These are phyloP conservation scores for Spialia ferax DNA, from an alignment of 2,888 invertebrate genomes.

Conservation along the genomic window DNA sequence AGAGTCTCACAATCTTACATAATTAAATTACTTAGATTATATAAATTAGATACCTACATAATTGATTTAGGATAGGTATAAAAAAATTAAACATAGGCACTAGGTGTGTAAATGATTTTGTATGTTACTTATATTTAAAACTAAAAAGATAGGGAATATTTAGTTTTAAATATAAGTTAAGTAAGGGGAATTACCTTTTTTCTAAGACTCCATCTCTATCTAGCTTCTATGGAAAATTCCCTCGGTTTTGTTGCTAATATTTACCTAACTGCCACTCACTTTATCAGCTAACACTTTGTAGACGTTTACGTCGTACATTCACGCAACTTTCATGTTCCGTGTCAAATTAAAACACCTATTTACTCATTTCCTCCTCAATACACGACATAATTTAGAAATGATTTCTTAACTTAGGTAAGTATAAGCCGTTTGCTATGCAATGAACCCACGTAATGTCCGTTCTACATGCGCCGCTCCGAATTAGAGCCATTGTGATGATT, in stretches of 20 bases:
- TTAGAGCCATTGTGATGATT: slow-evolving; percentile 13
- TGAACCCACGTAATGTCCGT: slow-evolving; percentile 57
- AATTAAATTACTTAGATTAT: too few relatives aligned
- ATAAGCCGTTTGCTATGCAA: neutral
- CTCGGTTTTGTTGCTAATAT: neutral
- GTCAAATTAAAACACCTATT: slow-evolving; percentile 4
- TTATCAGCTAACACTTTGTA: neutral
- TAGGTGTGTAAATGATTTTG: too few relatives aligned
- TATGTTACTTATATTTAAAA: too few relatives aligned
- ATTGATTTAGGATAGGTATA: too few relatives aligned
- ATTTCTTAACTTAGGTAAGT: slow-evolving; percentile 4
- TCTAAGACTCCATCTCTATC: too few relatives aligned
- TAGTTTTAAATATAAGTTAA: too few relatives aligned
- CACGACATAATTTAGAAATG: neutral
- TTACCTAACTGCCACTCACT: too few relatives aligned
- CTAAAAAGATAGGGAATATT: too few relatives aligned
- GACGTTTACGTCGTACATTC: neutral
- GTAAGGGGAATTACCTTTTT: too few relatives aligned
- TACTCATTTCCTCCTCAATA: slow-evolving; percentile 1
- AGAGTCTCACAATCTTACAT: too few relatives aligned
- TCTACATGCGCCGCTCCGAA: slow-evolving; percentile 47
- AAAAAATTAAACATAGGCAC: too few relatives aligned
- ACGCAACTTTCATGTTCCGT: neutral
- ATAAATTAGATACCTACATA: too few relatives aligned
- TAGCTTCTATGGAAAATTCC: neutral